Conservation (phyloP, 1,140 invertebrate species). For the Coptotermes formosanus region DNA sequence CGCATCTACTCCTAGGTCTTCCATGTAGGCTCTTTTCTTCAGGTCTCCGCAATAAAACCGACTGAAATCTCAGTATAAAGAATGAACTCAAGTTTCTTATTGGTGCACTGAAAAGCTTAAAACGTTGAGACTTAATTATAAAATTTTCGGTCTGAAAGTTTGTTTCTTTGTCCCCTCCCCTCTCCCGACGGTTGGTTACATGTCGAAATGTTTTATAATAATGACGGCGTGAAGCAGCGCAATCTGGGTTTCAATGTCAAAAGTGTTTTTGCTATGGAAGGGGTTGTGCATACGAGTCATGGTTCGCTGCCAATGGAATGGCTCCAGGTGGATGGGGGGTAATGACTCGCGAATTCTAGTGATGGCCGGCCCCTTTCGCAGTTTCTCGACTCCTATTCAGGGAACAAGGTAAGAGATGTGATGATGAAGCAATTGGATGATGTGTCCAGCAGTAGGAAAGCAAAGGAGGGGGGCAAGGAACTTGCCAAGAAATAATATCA, state of each 20-base stretch:
- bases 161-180: too few species aligned
- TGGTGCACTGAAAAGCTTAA: too few species aligned
- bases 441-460: background rate
- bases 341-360: slow-evolving; percentile 7
- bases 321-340: slow-evolving; percentile 5
- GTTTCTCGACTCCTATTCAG: slow-evolving; percentile 18
- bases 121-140: too few species aligned
- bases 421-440: slow-evolving; percentile 16
- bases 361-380: slow-evolving; percentile 14
- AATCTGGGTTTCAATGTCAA: slow-evolving; percentile 2
- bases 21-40: too few species aligned
- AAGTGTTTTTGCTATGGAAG: background rate
- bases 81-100: too few species aligned
- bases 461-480: background rate
- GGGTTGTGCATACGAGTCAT: background rate
- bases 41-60: too few species aligned
- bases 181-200: too few species aligned
- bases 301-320: slow-evolving; percentile 13
- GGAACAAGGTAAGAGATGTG: background rate
- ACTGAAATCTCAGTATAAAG: too few species aligned
- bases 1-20: too few species aligned
- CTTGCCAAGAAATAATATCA: background rate
- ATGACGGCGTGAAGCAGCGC: background rate
- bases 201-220: background rate
- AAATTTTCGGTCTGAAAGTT: too few species aligned